A percentile compares a stretch with the other conserved stretches of the same genome.
phyloP scores from a whole-genome alignment of 2,888 invertebrate species.

The Drosophila melanosoma region DNA sequence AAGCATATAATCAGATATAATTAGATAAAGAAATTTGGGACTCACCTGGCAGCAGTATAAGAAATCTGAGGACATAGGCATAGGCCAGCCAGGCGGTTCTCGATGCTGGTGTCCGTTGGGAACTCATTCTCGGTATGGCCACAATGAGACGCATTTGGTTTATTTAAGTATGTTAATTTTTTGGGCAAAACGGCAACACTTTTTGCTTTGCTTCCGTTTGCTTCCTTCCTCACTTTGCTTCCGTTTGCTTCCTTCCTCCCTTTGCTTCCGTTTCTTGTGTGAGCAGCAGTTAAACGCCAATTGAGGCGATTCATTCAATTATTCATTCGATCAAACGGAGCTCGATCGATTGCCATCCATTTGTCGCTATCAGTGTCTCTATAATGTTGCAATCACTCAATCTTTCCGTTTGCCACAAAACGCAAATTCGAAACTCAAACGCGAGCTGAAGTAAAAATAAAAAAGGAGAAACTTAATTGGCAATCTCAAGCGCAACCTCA shows the following conservation, averaged over 20 bases:
- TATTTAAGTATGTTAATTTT: conserved; percentile 14
- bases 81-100: conserved; percentile 55
- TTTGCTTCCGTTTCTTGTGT: not conserved
- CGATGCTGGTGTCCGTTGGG: conserved; percentile 29
- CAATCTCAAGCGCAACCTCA: conserved; percentile 26
- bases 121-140: conserved; percentile 50
- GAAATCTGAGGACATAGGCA: conserved; percentile 64
- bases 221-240: not conserved
- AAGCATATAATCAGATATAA: not conserved
- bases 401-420: conserved; percentile 2
- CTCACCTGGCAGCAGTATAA: conserved; percentile 75
- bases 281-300: conserved; percentile 16
- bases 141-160: conserved; percentile 38
- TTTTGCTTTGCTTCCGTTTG: not conserved
- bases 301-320: conserved; percentile 26
- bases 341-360: conserved; percentile 38
- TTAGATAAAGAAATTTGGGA: conserved; percentile 11
- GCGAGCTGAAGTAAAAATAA: not conserved
- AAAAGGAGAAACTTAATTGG: conserved; percentile 13
- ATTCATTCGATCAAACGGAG: conserved; percentile 5
- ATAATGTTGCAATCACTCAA: conserved; percentile 20
- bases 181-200: not conserved
- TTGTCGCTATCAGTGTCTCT: conserved; percentile 23
- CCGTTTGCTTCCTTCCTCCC: not conserved
- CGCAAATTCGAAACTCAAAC: conserved; percentile 9